Evolutionary conservation across 1,140 invertebrate genomes (phyloP).

Genomic region (Mactra quadrangularis): DNA sequence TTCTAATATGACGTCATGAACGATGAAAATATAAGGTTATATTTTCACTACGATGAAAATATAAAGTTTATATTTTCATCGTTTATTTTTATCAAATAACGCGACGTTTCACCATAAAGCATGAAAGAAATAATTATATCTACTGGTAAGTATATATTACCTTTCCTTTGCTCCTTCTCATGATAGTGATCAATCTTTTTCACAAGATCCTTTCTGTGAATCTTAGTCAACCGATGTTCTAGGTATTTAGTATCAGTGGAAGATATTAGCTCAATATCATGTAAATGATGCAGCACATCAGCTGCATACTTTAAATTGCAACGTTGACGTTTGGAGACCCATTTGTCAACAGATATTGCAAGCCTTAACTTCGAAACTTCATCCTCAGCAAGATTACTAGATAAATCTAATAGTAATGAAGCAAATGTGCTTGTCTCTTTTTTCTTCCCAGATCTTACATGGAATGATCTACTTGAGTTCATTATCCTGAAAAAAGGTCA

Average conservation of each 20-base stretch:
- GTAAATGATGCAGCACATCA: not conserved
- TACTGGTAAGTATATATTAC: not conserved
- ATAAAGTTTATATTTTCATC: too few relatives aligned
- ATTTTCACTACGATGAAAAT: too few relatives aligned
- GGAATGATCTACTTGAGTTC: too few relatives aligned
- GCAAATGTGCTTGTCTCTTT: slow-evolving; percentile 18
- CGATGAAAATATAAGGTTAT: too few relatives aligned
- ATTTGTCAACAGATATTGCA: not conserved
- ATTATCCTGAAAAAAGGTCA: too few relatives aligned
- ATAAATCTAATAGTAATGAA: slow-evolving; percentile 10
- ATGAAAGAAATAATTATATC: too few relatives aligned
- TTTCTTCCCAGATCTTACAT: not conserved
- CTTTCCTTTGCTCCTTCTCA: not conserved
- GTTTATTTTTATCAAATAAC: too few relatives aligned
- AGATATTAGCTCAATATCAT: not conserved
- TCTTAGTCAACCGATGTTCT: slow-evolving; percentile 12
- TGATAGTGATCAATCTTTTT: slow-evolving; percentile 9
- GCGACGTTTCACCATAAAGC: too few relatives aligned
- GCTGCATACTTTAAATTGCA: slow-evolving; percentile 6
- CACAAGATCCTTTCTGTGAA: slow-evolving; percentile 10
- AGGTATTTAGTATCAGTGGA: slow-evolving; percentile 11
- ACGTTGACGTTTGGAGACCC: not conserved
- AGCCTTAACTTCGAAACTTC: slow-evolving; percentile 5
- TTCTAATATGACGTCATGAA: too few relatives aligned
- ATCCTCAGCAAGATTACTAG: not conserved